Conservation (phyloP, 2,888 invertebrate genomes). For the Nephrocerus scutellatus region DNA sequence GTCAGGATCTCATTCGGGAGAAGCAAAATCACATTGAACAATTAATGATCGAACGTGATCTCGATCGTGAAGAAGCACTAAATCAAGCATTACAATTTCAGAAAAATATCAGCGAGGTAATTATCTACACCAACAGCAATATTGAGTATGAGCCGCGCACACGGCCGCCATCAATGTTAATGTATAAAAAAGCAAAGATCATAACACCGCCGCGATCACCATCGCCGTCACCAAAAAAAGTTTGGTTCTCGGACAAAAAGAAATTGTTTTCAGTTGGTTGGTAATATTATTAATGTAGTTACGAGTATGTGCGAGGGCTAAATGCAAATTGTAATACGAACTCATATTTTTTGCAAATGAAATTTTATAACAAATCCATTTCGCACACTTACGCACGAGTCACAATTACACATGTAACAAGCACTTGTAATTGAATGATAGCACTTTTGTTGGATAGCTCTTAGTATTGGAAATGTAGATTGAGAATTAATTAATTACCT, state of each 20-base stretch:
- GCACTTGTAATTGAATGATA: no score
- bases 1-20: conserved; percentile 83
- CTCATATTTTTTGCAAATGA: no score
- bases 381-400: no score
- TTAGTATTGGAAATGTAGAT: no score
- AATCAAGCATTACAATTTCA: conserved; percentile 54
- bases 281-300: no score
- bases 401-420: no score
- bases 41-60: conserved; percentile 80
- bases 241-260: conserved; percentile 44
- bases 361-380: no score
- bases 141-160: conserved; percentile 32
- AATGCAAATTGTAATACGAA: no score
- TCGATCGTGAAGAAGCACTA: conserved; percentile 83
- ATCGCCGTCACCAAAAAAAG: conserved; percentile 37
- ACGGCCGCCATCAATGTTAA: conserved; percentile 10
- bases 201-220: conserved; percentile 20
- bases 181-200: conserved; percentile 19
- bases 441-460: no score
- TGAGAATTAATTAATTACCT: no score
- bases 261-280: conserved; percentile 39
- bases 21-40: conserved; percentile 93
- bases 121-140: conserved; percentile 42
- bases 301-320: no score
- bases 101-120: conserved; percentile 47